Base-by-base conservation (phyloP, 2,113 vertebrate genomes). In the Mobula birostris region DNA sequence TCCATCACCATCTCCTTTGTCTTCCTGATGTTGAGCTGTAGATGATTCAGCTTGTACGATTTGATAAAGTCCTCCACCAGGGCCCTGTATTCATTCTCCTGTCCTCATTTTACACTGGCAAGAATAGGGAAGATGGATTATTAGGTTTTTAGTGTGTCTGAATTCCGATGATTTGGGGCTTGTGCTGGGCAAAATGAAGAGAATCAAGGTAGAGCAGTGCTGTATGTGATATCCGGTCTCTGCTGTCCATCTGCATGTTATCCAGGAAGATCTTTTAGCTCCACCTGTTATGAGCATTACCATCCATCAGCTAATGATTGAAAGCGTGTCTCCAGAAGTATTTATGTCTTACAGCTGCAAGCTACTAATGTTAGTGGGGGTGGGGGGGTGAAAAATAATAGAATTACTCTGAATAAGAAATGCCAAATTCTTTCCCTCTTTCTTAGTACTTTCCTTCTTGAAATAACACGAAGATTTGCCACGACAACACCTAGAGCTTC, bases 291-390 rank as follows among this genome's bases (percentile, higher is more conserved):
- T 27, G 19, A 36, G 63, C 63, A 9, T 91, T 32, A 91, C 17
- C n/a, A 70, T 91, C 88, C n/a, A 5, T 91, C 88, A 91, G 40
- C 66, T 32, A 70, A 15, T 91, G 61, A 68, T 40, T 91, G 63
- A 91, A 91, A 21, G 61, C 32, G 32, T 66, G n/a, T 32, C 63
- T 14, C 72, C 29, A n/a, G 58, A 68, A 90, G 29, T 66, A 90
- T 90, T 90, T 90, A 88, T 88, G 58, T 68, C 15, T 68, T 91
- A 1, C 63, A 70, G 63, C n/a, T 91, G 63, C 61, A 36, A 91
- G 14, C 63, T 19, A 40, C 63, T 66, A 21, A 66, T 5, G 15
- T 90, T 68, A 91, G 24, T 58, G 9, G 9, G 82, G 11, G 24
- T 58, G 9, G 9, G 82, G 82, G 11, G 82, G 56, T 29, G 21